Evolutionary conservation across 2,113 vertebrate genomes (phyloP).

Genomic region (Alligator mississippiensis): DNA sequence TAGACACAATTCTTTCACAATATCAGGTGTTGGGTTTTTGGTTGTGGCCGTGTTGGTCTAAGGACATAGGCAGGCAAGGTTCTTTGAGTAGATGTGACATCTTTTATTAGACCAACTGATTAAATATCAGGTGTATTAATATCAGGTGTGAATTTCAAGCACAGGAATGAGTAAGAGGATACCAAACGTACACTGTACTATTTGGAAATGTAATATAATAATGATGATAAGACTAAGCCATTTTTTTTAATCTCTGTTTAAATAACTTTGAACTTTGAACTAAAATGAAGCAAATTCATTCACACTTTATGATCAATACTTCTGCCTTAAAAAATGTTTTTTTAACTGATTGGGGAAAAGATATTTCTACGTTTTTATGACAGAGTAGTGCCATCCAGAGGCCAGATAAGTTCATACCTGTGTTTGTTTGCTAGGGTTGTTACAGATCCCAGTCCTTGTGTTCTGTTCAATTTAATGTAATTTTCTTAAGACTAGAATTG

Average conservation of each 20-base stretch:
- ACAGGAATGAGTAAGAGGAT: not conserved
- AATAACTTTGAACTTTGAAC: not conserved
- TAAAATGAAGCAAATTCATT: not conserved
- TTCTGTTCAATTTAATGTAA: not conserved
- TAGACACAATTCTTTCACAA: not conserved
- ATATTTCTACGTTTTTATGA: conserved; percentile 5
- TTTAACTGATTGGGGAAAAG: conserved; percentile 32
- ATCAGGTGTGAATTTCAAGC: not conserved
- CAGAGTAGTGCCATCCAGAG: conserved; percentile 63
- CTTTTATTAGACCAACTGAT: too few relatives aligned
- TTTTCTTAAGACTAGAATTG: not conserved
- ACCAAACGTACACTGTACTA: not conserved
- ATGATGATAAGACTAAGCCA: not conserved
- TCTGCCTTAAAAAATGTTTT: not conserved
- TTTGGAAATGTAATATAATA: not conserved
- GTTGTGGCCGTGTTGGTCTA: too few relatives aligned
- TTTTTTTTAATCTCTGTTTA: not conserved
- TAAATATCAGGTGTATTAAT: not conserved
- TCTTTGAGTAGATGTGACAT: too few relatives aligned
- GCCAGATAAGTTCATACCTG: conserved; percentile 21
- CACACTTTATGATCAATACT: not conserved
- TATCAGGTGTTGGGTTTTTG: too few relatives aligned
- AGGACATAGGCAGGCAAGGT: too few relatives aligned
- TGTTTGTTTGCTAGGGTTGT: not conserved
- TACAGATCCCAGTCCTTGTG: not conserved